Evolutionary conservation across 2,888 invertebrate genomes (phyloP).

Genomic region (Chloroclysta siterata): DNA sequence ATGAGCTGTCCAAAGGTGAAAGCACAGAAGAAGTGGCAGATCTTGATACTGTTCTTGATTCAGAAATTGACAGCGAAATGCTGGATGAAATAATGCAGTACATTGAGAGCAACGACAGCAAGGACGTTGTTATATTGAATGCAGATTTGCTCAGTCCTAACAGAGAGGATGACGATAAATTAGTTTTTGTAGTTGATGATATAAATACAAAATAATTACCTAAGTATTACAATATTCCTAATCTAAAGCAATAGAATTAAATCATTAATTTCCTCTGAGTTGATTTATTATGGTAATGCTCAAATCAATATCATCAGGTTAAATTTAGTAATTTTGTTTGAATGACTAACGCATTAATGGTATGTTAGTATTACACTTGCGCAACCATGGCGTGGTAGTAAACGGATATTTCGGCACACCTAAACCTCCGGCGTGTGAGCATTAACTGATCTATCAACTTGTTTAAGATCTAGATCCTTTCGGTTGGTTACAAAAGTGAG

Average conservation of each 20-base stretch:
- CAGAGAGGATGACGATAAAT: constrained; percentile 63
- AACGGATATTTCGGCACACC: constrained; percentile 57
- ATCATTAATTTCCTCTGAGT: constrained; percentile 8
- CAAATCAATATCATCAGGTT: constrained; percentile 13
- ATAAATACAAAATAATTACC: background rate
- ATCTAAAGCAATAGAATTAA: background rate
- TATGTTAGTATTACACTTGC: constrained; percentile 41
- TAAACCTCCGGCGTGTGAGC: constrained; percentile 49
- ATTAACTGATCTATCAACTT: constrained; percentile 70
- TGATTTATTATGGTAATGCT: constrained; percentile 16
- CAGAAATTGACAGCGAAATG: constrained; percentile 60
- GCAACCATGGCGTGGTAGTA: constrained; percentile 47
- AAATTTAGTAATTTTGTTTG: constrained; percentile 28
- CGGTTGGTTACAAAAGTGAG: constrained; percentile 78
- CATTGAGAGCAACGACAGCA: constrained; percentile 59
- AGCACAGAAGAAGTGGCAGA: constrained; percentile 36
- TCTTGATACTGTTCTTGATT: constrained; percentile 20
- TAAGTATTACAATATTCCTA: constrained; percentile 9
- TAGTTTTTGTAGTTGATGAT: constrained; percentile 65
- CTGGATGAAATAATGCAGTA: constrained; percentile 75
- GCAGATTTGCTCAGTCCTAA: constrained; percentile 65
- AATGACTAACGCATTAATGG: constrained; percentile 29
- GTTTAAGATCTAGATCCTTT: constrained; percentile 77
- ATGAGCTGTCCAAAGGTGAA: constrained; percentile 13
- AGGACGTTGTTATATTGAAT: constrained; percentile 51